phyloP scores from a whole-genome alignment of 2,888 invertebrate genomes.

The Lycaena phlaeas region DNA sequence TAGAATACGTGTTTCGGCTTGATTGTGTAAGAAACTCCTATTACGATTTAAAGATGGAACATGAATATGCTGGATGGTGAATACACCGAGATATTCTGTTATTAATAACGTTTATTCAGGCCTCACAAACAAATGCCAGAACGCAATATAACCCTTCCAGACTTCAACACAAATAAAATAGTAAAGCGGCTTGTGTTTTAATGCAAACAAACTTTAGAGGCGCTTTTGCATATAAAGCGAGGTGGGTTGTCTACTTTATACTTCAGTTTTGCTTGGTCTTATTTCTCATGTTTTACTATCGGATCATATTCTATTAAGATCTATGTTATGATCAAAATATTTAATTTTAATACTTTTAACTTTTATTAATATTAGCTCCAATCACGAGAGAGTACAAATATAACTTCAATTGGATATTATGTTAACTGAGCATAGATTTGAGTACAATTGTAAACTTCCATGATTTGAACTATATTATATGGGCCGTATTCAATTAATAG shows the following conservation, averaged over 20 bases:
- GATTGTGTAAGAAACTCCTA: slow-evolving; percentile 16
- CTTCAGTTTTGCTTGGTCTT: slow-evolving; percentile 70
- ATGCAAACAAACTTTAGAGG: slow-evolving; percentile 74
- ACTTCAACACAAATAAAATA: slow-evolving; percentile 70
- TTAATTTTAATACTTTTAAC: slow-evolving; percentile 11
- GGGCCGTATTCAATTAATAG: slow-evolving; percentile 37
- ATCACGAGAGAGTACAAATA: slow-evolving; percentile 50
- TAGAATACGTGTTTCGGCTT: slow-evolving; percentile 17
- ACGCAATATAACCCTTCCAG: slow-evolving; percentile 73
- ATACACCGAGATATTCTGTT: slow-evolving; percentile 42
- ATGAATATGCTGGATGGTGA: slow-evolving; percentile 54
- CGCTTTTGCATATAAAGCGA: slow-evolving; percentile 74
- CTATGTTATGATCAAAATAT: slow-evolving; percentile 9
- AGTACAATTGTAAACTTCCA: slow-evolving; percentile 34
- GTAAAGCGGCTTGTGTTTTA: slow-evolving; percentile 73
- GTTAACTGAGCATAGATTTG: neutral
- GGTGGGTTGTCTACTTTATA: slow-evolving; percentile 71
- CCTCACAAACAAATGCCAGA: slow-evolving; percentile 64
- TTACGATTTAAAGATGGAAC: slow-evolving; percentile 23
- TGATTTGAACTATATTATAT: slow-evolving; percentile 48
- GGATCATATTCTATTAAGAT: slow-evolving; percentile 23
- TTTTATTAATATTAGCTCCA: slow-evolving; percentile 38
- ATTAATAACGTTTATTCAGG: slow-evolving; percentile 33
- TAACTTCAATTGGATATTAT: neutral
- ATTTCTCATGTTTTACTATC: slow-evolving; percentile 37